Base-by-base conservation (phyloP, 2,888 invertebrate species). In the Ennomos fuscantarius region DNA sequence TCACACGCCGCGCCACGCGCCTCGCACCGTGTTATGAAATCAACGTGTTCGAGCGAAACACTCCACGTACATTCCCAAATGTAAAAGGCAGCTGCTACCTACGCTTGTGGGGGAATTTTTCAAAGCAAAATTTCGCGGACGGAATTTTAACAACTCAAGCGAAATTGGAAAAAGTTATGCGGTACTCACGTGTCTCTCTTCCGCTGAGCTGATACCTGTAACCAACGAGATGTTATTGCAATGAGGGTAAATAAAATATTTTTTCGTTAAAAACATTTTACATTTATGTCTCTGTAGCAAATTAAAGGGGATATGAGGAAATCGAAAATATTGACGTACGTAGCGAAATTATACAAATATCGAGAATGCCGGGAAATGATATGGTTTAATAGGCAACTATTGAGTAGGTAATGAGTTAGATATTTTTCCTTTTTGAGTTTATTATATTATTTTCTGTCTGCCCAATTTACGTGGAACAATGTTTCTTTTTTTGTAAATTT, bases 1-100 rank as follows among this genome's bases (percentile, higher is more conserved):
- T 35, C 40, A 84, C 39, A 53, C 34, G 50, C 46, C 56, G 78
- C 85, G 79, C 60, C 60, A 53, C 52, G 58, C 59, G 81, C 81
- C 60, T 51, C 52, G 58, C 59, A 81, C 81, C 83, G 84, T 87
- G 90, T 91, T 90, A 90, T 92, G 91, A 92, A 92, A 92, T 92
- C 91, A 91, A 87, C 91, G 91, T 89, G 91, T 89, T 89, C 85
- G 86, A 89, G 90, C 89, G 85, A 81, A 85, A 86, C 87, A 86
- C 88, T 87, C 81, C 83, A 75, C 78, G 76, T 82, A 83, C 85
- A 81, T 82, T 88, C 84, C 85, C 85, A 86, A 89, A 89, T 87
- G 86, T 84, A 88, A 89, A 86, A 84, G 83, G 84, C 84, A 79
- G 79, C 79, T 79, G 74, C 75, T 74, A 71, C 66, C 76, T 57